Evolutionary conservation across 2,113 vertebrate species (phyloP).

Genomic region (Nymphicus hollandicus): DNA sequence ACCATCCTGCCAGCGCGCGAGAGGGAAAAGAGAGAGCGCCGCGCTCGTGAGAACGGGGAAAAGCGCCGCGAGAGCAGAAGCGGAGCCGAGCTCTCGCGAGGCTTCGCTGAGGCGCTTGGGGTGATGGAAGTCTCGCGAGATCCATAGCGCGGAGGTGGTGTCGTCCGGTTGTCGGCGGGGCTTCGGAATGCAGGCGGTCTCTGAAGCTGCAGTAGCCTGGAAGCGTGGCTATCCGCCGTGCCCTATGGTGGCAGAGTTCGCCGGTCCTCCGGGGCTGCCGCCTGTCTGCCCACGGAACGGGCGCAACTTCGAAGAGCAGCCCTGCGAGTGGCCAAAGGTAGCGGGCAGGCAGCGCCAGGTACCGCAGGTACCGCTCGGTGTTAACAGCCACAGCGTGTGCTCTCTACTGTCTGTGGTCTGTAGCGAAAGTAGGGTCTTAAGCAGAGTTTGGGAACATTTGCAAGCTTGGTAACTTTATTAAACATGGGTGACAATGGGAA

Average conservation of each 20-base stretch:
- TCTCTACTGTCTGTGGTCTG: neutral
- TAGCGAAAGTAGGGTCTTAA: fast-evolving
- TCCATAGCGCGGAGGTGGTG: fast-evolving
- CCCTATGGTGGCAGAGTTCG: neutral
- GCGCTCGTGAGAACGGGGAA: neutral
- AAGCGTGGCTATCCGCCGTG: neutral
- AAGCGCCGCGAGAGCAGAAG: fast-evolving
- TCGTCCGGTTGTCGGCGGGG: fast-evolving
- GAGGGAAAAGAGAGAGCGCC: neutral
- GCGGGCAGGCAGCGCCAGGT: neutral
- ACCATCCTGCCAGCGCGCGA: constrained; percentile 22
- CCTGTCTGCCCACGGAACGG: fast-evolving
- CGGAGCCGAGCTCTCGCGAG: neutral
- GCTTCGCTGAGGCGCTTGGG: fast-evolving
- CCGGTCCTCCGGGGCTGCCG: neutral
- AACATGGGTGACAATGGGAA: fast-evolving
- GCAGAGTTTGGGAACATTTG: fast-evolving
- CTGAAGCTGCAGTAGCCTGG: fast-evolving
- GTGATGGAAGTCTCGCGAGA: fast-evolving
- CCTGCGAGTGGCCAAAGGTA: neutral
- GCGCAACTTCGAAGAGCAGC: fast-evolving
- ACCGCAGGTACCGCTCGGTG: neutral
- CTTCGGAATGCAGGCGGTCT: fast-evolving
- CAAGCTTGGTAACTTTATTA: neutral
- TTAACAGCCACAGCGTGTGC: neutral